Evolutionary conservation across 1,140 invertebrate species (phyloP).

Genomic region (Hermetia illucens): DNA sequence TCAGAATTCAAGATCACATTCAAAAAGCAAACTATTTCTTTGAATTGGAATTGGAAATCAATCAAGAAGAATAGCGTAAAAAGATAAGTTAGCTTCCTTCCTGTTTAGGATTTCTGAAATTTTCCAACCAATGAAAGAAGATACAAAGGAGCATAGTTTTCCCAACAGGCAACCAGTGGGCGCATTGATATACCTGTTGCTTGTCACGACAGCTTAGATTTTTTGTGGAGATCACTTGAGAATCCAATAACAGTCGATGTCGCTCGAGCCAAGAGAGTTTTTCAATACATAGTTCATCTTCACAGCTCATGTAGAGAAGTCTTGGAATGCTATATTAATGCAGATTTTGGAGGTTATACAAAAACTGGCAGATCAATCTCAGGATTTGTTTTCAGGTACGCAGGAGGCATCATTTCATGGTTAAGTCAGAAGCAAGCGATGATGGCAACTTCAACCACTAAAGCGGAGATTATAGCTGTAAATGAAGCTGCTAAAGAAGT

Average conservation of each 20-base stretch:
- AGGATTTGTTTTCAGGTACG: conserved; percentile 16
- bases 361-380: conserved; percentile 21
- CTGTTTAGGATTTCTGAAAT: too few species aligned
- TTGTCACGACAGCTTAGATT: conserved; percentile 20
- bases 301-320: conserved; percentile 2
- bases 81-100: too few species aligned
- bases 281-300: conserved; percentile 20
- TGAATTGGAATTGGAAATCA: too few species aligned
- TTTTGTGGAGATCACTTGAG: conserved; percentile 24
- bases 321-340: conserved; percentile 22
- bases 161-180: too few species aligned
- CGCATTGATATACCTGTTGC: too few species aligned
- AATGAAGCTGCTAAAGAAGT: conserved; percentile 27
- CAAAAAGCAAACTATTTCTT: too few species aligned
- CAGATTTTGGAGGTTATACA: conserved; percentile 21
- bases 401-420: conserved; percentile 21
- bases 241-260: conserved; percentile 22
- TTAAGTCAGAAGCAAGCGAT: conserved; percentile 22
- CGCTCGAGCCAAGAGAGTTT: conserved; percentile 19
- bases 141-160: too few species aligned
- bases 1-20: too few species aligned
- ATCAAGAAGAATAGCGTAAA: too few species aligned
- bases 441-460: conserved; percentile 26
- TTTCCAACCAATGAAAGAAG: too few species aligned
- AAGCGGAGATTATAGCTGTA: conserved; percentile 33